Percentiles rank a stretch among this genome's conserved stretches.
phyloP scores from a whole-genome alignment of 2,888 invertebrate genomes.

The Rhynchonema sp. region DNA sequence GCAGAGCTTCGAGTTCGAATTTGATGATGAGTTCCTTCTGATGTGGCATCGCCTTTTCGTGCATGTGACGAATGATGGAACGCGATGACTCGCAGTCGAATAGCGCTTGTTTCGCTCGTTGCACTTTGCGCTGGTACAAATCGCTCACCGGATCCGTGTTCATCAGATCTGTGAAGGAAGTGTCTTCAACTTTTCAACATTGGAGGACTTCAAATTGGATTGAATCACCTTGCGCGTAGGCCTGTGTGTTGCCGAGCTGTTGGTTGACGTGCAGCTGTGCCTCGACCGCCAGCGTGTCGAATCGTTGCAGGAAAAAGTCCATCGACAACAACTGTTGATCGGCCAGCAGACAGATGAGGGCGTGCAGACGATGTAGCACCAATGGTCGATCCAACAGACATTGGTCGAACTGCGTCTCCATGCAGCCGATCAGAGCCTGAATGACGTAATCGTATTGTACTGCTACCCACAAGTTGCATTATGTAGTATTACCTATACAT shows the following conservation, averaged over 20 bases:
- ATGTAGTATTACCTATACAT: no score
- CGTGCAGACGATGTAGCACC: conserved; percentile 80
- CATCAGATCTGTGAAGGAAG: conserved; percentile 58
- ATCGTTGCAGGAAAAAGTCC: conserved; percentile 91
- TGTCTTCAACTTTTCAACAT: not conserved
- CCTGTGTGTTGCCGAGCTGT: conserved; percentile 60
- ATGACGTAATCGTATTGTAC: no score
- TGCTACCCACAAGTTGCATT: no score
- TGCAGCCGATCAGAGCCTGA: conserved; percentile 42
- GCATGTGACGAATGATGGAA: conserved; percentile 22
- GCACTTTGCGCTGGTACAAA: conserved; percentile 59
- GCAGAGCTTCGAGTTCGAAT: not conserved
- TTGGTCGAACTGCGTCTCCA: conserved; percentile 93
- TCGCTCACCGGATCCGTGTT: conserved; percentile 73
- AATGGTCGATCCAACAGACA: conserved; percentile 89
- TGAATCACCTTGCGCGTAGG: conserved; percentile 20
- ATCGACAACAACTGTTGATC: conserved; percentile 74
- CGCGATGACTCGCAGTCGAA: conserved; percentile 47
- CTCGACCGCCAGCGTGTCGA: conserved; percentile 83
- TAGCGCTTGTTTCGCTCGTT: conserved; percentile 67
- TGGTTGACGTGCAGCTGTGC: conserved; percentile 68
- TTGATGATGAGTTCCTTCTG: conserved; percentile 12
- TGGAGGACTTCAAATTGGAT: no score
- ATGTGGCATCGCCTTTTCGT: conserved; percentile 20
- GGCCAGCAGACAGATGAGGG: conserved; percentile 51